Conservation (phyloP, 2,888 invertebrate genomes). For the Schrankia costaestrigalis region DNA sequence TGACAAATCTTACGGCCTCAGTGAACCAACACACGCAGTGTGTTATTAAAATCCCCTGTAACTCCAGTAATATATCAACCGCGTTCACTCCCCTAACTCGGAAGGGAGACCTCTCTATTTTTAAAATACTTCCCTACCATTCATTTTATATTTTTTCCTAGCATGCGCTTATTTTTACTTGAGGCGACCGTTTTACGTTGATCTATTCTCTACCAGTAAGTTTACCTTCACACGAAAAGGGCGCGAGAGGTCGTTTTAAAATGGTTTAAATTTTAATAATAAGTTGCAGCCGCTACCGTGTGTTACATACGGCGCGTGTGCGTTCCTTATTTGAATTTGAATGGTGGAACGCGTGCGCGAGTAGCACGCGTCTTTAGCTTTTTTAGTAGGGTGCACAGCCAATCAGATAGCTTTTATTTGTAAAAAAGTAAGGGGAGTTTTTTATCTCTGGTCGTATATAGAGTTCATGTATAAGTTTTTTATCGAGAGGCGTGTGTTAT, state of each 20-base stretch:
- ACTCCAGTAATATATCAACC: constrained; percentile 76
- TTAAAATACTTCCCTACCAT: constrained; percentile 74
- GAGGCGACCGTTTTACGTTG: constrained; percentile 40
- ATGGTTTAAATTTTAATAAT: constrained; percentile 61
- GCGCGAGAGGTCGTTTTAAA: constrained; percentile 39
- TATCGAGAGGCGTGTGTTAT: constrained; percentile 49
- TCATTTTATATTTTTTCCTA: constrained; percentile 76
- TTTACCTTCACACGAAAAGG: constrained; percentile 4
- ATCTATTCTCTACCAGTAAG: constrained; percentile 15
- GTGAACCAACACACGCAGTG: constrained; percentile 75
- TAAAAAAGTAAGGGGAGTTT: constrained; percentile 71
- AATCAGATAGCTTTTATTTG: constrained; percentile 54
- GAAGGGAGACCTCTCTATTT: constrained; percentile 74
- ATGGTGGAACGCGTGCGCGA: constrained; percentile 61
- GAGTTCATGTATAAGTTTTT: constrained; percentile 42
- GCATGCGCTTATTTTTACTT: constrained; percentile 66
- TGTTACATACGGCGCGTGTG: constrained; percentile 63
- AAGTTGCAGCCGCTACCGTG: constrained; percentile 66
- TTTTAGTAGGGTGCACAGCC: constrained; percentile 68
- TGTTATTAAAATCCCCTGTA: constrained; percentile 79
- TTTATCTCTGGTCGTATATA: constrained; percentile 43
- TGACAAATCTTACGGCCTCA: constrained; percentile 79
- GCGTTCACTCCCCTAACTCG: constrained; percentile 60
- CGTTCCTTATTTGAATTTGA: constrained; percentile 70
- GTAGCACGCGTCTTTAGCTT: constrained; percentile 70